A percentile compares a stretch with the other conserved stretches of the same genome.
phyloP scores from a whole-genome alignment of 2,113 vertebrate genomes.

The Nothobranchius kuhntae region DNA sequence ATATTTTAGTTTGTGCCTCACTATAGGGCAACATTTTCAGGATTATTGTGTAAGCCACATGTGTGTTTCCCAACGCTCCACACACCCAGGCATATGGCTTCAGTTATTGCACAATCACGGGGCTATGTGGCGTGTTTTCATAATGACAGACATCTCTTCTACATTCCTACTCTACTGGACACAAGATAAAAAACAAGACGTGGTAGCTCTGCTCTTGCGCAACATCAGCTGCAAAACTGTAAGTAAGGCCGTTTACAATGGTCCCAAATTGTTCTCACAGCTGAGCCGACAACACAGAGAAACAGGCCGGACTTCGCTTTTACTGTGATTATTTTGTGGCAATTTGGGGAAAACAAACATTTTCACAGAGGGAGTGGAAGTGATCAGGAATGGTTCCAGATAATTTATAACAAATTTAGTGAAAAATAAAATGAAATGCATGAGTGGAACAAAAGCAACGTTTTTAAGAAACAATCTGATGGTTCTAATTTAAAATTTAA shows the following conservation, averaged over 20 bases:
- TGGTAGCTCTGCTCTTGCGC: constrained; percentile 19
- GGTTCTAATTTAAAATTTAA: too few relatives aligned
- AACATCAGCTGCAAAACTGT: constrained; percentile 7
- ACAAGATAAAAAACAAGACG: constrained; percentile 30
- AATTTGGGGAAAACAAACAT: neutral
- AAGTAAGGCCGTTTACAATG: neutral
- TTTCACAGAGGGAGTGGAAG: neutral
- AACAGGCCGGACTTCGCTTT: neutral
- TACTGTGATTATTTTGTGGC: neutral
- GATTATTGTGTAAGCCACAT: constrained; percentile 19
- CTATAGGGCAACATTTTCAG: constrained; percentile 33
- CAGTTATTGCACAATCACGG: constrained; percentile 49
- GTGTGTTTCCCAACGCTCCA: constrained; percentile 6
- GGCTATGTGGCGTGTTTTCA: constrained; percentile 51
- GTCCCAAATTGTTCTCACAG: constrained; percentile 27
- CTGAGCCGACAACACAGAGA: constrained; percentile 20
- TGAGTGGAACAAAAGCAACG: too few relatives aligned
- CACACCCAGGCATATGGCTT: constrained; percentile 55
- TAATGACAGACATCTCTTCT: constrained; percentile 58
- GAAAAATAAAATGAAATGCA: too few relatives aligned
- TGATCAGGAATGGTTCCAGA: neutral
- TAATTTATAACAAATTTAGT: neutral
- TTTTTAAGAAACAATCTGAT: too few relatives aligned
- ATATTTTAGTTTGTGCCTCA: neutral
- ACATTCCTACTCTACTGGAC: constrained; percentile 56